Conservation (phyloP, 2,797 vertebrate genomes). For the Forpus xanthops region DNA sequence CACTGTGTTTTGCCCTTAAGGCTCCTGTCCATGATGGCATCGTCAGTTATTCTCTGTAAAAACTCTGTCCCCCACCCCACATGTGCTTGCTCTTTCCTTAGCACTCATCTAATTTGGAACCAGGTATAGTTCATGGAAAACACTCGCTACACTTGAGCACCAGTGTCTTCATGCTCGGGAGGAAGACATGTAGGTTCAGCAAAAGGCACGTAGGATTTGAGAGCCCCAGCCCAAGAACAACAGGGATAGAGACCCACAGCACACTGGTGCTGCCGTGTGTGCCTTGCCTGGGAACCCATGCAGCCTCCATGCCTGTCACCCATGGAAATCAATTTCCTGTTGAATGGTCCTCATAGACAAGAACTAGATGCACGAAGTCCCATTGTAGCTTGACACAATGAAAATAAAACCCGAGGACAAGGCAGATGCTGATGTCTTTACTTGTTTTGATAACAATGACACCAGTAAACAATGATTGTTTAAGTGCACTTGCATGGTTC, state of each 20-base stretch:
- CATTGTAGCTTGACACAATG: conserved; percentile 60
- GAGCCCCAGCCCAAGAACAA: background rate
- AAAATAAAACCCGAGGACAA: conserved; percentile 66
- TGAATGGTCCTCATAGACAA: conserved; percentile 65
- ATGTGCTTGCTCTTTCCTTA: background rate
- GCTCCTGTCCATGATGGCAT: conserved; percentile 59
- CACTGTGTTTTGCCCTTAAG: conserved; percentile 73
- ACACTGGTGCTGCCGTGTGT: background rate
- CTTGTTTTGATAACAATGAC: conserved; percentile 72
- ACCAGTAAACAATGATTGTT: conserved; percentile 69
- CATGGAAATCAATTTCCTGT: conserved; percentile 60
- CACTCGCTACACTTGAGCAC: background rate
- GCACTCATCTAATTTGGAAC: background rate
- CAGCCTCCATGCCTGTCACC: conserved; percentile 48
- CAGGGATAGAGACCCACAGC: background rate
- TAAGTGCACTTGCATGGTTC: conserved; percentile 64
- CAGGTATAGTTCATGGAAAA: background rate
- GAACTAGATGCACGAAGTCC: conserved; percentile 55
- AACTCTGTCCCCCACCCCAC: background rate
- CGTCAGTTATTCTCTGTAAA: conserved; percentile 46
- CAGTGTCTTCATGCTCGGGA: background rate
- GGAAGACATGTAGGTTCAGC: background rate
- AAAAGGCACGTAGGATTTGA: background rate
- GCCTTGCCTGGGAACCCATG: background rate
- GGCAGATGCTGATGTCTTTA: conserved; percentile 68